Conservation (phyloP, 2,888 invertebrate species). For the Eledona agricola region DNA sequence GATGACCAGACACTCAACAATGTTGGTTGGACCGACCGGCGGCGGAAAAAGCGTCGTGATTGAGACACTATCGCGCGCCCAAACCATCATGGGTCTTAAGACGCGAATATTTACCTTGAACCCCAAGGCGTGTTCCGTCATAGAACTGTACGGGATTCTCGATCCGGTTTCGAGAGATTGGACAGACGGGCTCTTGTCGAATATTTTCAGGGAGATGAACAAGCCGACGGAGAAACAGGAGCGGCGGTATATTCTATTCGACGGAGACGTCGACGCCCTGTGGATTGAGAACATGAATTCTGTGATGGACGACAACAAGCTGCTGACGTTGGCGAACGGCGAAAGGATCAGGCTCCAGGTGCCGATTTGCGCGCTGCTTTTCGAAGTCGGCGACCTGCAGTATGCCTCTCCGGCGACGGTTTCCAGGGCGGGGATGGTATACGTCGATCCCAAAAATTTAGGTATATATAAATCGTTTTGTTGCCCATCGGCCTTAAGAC, state of each 20-base stretch:
- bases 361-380: conserved; percentile 82
- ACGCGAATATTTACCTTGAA: conserved; percentile 86
- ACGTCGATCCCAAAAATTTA: no score
- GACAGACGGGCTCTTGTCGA: conserved; percentile 91
- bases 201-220: conserved; percentile 91
- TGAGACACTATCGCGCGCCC: conserved; percentile 79
- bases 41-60: conserved; percentile 92
- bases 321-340: conserved; percentile 90
- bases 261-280: conserved; percentile 92
- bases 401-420: conserved; percentile 94
- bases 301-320: conserved; percentile 94
- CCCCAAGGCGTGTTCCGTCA: conserved; percentile 90
- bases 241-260: conserved; percentile 83
- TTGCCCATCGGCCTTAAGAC: no score
- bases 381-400: conserved; percentile 89
- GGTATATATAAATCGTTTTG: no score
- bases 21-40: conserved; percentile 93
- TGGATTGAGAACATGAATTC: conserved; percentile 99
- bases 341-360: conserved; percentile 86
- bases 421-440: conserved; percentile 91
- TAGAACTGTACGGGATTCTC: conserved; percentile 88
- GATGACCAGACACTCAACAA: conserved; percentile 92
- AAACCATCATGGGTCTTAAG: conserved; percentile 75
- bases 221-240: conserved; percentile 78
- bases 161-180: conserved; percentile 89